Base-by-base conservation (phyloP, 1,140 invertebrate genomes). In the Leucophenga varia region DNA sequence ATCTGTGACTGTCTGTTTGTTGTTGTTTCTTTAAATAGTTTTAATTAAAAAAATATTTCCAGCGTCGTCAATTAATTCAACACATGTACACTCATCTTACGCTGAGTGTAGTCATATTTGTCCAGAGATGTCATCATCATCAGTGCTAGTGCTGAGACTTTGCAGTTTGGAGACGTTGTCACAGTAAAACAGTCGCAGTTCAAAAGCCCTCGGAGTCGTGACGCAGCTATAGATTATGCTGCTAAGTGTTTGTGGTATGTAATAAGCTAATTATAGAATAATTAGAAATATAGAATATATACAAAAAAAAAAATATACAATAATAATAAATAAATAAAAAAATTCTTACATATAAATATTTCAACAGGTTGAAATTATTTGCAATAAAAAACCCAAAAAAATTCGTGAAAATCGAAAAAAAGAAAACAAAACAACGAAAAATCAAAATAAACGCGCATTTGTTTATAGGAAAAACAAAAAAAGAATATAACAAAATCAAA, bases 171-270 rank as follows among this genome's bases (percentile, higher is more conserved):
- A 35, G 32, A 12, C n/a, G 16, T 13, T n/a, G 13, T 7, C 6
- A n/a, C 32, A 35, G 57, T 49, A n/a, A 52, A 36, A 55, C 55
- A 65, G 61, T 65, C 52, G 58, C 58, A 59, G 53, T 52, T 63
- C 52, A 67, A 52, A 46, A 53, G 63, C 43, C 63, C 49, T 35
- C 44, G 48, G 38, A 57, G 52, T 50, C 56, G 49, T 52, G 44
- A 43, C 53, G 22, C 10, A n/a, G n/a, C n/a, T n/a, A n/a, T n/a
- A n/a, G n/a, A n/a, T n/a, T n/a, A n/a, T n/a, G n/a, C n/a, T n/a
- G n/a, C n/a, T n/a, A n/a, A n/a, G n/a, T n/a, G n/a, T n/a, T n/a
- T n/a, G n/a, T n/a, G n/a, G n/a, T n/a, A n/a, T n/a, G n/a, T n/a
- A n/a, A n/a, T n/a, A n/a, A n/a, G n/a, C n/a, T n/a, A n/a, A n/a